Evolutionary conservation across 2,797 vertebrate species (phyloP).

Genomic region (Chromobotia macracanthus): DNA sequence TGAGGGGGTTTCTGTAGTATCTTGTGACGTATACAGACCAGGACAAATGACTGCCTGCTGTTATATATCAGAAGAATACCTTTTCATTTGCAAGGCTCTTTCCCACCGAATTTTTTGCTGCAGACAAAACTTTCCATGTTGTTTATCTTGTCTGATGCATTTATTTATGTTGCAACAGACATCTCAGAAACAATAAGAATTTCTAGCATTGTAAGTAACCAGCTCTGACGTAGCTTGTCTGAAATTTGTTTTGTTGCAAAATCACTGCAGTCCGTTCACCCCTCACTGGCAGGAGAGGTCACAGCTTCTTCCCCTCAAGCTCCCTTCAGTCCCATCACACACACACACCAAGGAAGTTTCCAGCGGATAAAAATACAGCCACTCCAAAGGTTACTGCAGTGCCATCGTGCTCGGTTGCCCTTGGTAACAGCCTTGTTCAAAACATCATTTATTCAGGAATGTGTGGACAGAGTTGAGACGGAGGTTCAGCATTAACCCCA

Average conservation of each 20-base stretch:
- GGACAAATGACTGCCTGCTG: not conserved
- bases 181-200: not conserved
- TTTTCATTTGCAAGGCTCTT: not conserved
- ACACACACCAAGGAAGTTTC: slow-evolving; percentile 68
- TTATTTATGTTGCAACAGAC: not conserved
- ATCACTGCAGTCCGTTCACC: slow-evolving; percentile 71
- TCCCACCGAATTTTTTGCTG: not conserved
- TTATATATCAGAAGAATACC: not conserved
- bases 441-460: slow-evolving; percentile 86
- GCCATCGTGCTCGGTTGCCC: slow-evolving; percentile 77
- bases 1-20: not conserved
- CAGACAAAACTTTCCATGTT: not conserved
- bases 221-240: slow-evolving; percentile 23
- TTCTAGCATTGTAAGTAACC: not conserved
- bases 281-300: slow-evolving; percentile 69
- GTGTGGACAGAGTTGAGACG: slow-evolving; percentile 75
- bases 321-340: slow-evolving; percentile 33
- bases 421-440: slow-evolving; percentile 79
- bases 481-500: slow-evolving; percentile 76
- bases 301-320: slow-evolving; percentile 37
- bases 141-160: not conserved
- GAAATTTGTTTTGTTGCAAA: slow-evolving; percentile 52
- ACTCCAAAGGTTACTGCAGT: slow-evolving; percentile 77
- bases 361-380: slow-evolving; percentile 76
- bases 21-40: not conserved